Evolutionary conservation across 1,140 invertebrate species (phyloP), one percentile per base, ranked within the genome.

Genomic region (Drosophila sproati): DNA sequence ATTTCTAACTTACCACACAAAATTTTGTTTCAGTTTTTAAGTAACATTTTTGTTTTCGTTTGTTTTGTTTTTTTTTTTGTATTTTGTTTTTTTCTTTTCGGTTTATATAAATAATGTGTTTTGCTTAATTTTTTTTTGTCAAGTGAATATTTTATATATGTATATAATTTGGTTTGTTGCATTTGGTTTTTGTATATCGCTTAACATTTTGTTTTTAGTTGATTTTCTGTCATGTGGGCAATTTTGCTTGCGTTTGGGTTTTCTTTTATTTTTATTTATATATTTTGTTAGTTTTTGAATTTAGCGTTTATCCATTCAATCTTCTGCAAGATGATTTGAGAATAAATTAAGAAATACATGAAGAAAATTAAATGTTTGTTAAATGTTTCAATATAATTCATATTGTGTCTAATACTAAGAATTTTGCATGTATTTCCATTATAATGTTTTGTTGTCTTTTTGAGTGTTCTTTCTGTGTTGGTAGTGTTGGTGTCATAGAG

Each of bases 1-100:
- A 82, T 88, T 89, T 80, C 75, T 87, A 92, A 92, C 91, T 92
- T 92, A 92, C 91, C 91, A 92, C 91, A 92, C 91, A 92, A 92
- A 92, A 91, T 91, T 91, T 80, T 71, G 78, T 82, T 79, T 88
- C 83, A 81, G 79, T 87, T 88, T 78, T 80, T 79, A 69, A 82
- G 73, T 88, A 82, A 81, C 70, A 72, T 87, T 80, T 82, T 83
- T 77, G 64, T 41, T 75, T 73, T 73, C 64, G 57, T 56, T 76
- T 73, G 20, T 20, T 20, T 20, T 60, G 54, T 12, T 39, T 72
- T 76, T 60, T 12, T 39, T 72, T 76, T 56, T 59, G 29, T 39
- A 56, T 72, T 74, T 80, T 69, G 31, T 32, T 66, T 80, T 70
- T 61, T 82, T 61, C 52, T 71, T 78, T 78, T 81, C 66, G 67